Evolutionary conservation across 92 coral and sea anemone species (phyloP).

Genomic region (Blastomussa wellsi): DNA sequence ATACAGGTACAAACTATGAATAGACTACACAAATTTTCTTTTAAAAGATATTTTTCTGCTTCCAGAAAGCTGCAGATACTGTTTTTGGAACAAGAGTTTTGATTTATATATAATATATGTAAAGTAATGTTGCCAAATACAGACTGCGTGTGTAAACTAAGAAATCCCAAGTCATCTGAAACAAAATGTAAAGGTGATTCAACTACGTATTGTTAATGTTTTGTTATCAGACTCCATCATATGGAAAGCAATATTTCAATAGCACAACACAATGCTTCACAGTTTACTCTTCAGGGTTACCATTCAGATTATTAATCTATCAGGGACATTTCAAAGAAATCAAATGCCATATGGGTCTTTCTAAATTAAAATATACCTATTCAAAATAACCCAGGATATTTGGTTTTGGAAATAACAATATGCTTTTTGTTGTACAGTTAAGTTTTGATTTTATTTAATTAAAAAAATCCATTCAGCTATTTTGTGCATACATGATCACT

Average conservation of each 20-base stretch:
- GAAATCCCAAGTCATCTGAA: too few relatives aligned
- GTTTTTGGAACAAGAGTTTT: background rate
- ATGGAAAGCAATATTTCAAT: background rate
- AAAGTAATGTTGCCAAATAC: background rate
- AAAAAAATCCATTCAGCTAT: background rate
- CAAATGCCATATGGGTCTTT: background rate
- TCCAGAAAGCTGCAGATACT: background rate
- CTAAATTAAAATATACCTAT: background rate
- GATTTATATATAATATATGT: background rate
- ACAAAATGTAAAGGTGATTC: too few relatives aligned
- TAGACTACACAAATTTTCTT: background rate
- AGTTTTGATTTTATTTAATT: background rate
- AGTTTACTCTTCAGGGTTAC: too few relatives aligned
- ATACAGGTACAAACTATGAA: too few relatives aligned
- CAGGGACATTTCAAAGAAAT: background rate
- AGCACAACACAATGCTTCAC: background rate
- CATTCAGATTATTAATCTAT: background rate
- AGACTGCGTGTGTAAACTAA: background rate
- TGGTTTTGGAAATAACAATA: background rate
- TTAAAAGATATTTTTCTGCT: too few relatives aligned
- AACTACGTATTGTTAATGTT: too few relatives aligned
- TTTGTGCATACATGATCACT: background rate
- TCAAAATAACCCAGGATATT: background rate
- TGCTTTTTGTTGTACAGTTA: constrained; percentile 1
- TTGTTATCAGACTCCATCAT: background rate